These are phyloP conservation scores for Molossus alvarezi DNA, from an alignment of 2,797 vertebrate species.

Conservation along the genomic window DNA sequence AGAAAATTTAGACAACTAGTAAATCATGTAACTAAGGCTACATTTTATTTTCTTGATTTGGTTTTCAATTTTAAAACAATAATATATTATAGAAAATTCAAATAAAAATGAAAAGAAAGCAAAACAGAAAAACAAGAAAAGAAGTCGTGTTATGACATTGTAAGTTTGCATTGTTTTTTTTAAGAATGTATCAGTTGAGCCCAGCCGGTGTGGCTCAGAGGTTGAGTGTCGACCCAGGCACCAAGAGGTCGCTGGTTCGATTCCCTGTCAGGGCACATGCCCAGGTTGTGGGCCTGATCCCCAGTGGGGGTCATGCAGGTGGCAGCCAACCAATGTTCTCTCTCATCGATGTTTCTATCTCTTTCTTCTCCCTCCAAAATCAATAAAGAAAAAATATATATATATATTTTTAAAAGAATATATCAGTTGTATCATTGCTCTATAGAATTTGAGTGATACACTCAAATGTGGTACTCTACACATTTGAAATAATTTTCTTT, in stretches of 20 bases:
- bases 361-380: no score
- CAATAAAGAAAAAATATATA: no score
- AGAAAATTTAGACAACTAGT: background rate
- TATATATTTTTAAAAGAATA: background rate
- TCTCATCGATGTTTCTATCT: no score
- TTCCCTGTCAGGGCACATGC: no score
- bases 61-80: slow-evolving; percentile 46
- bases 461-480: slow-evolving; percentile 43
- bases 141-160: background rate
- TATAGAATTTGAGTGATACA: slow-evolving; percentile 37
- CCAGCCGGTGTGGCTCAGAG: no score
- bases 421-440: background rate
- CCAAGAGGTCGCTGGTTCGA: no score
- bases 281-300: no score
- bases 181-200: background rate
- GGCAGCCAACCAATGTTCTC: no score
- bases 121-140: background rate
- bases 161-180: background rate
- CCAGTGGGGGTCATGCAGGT: no score
- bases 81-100: background rate
- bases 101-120: background rate
- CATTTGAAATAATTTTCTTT: slow-evolving; percentile 59
- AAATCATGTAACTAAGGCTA: background rate
- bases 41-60: slow-evolving; percentile 44
- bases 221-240: no score